Evolutionary conservation across 2,797 vertebrate genomes (phyloP).

Genomic region (Threskiornis aethiopicus): DNA sequence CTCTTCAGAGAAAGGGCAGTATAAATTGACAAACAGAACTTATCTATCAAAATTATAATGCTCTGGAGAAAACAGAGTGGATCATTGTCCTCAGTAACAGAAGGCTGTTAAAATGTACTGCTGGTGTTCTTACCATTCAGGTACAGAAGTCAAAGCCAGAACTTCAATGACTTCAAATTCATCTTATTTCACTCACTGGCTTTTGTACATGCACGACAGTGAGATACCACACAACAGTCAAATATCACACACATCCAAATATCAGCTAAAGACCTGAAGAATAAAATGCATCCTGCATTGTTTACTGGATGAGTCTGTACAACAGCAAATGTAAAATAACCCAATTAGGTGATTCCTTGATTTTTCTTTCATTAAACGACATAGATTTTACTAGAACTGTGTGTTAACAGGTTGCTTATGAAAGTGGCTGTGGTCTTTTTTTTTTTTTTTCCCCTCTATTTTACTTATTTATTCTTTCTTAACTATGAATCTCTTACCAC

Average conservation of each 20-base stretch:
- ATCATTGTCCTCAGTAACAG: not conserved
- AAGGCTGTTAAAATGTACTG: not conserved
- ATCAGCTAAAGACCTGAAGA: not conserved
- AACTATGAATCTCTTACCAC: conserved; percentile 78
- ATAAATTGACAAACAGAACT: not conserved
- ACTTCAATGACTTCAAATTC: not conserved
- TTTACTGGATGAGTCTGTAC: not conserved
- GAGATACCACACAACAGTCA: not conserved
- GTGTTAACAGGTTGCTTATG: not conserved
- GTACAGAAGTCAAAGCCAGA: not conserved
- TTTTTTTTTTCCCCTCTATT: not conserved
- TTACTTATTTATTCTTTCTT: not conserved
- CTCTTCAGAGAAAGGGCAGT: not conserved
- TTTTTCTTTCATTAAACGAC: not conserved
- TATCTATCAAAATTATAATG: not conserved
- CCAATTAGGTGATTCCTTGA: not conserved
- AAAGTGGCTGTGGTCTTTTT: not conserved
- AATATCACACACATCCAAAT: not conserved
- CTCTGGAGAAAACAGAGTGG: not conserved
- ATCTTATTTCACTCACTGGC: not conserved
- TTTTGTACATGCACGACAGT: not conserved
- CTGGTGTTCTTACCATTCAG: not conserved
- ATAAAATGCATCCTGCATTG: not conserved
- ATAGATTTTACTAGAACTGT: not conserved
- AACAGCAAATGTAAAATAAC: not conserved